Evolutionary conservation across 1,140 invertebrate species (phyloP).

Genomic region (Drosophila virilis): DNA sequence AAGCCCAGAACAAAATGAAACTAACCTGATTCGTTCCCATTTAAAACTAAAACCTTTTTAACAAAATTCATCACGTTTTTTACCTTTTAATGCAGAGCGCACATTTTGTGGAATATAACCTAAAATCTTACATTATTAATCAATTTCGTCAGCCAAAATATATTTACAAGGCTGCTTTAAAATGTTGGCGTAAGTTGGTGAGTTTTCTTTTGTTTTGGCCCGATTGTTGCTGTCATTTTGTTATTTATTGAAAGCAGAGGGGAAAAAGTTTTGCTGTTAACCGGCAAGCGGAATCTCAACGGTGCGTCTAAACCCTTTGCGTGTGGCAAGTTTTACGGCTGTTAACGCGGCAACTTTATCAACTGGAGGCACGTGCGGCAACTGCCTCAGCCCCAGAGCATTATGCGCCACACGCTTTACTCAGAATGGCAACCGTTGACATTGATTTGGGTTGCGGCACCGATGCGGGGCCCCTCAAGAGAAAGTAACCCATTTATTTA

Average conservation of each 20-base stretch:
- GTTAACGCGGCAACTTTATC: conserved; percentile 75
- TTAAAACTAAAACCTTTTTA: no score
- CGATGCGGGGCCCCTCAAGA: conserved; percentile 26
- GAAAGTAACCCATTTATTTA: conserved; percentile 80
- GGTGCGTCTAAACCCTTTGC: conserved; percentile 67
- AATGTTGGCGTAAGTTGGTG: neutral
- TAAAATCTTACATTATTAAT: no score
- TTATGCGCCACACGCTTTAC: neutral
- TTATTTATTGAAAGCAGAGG: conserved; percentile 64
- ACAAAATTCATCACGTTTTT: no score
- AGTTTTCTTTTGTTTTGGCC: conserved; percentile 21
- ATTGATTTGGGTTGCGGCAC: conserved; percentile 72
- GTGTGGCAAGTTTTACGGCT: conserved; percentile 71
- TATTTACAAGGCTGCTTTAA: neutral
- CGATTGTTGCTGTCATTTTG: conserved; percentile 58
- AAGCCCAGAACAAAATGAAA: no score
- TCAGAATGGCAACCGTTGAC: conserved; percentile 54
- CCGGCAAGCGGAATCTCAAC: conserved; percentile 56
- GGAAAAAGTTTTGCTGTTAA: conserved; percentile 55
- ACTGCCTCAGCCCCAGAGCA: neutral
- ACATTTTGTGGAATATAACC: no score
- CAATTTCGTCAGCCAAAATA: no score
- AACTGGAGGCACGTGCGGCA: conserved; percentile 55
- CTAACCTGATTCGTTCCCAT: no score
- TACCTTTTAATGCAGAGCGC: no score